Conservation (phyloP, 2,888 invertebrate species). For the Crioceris asparagi region DNA sequence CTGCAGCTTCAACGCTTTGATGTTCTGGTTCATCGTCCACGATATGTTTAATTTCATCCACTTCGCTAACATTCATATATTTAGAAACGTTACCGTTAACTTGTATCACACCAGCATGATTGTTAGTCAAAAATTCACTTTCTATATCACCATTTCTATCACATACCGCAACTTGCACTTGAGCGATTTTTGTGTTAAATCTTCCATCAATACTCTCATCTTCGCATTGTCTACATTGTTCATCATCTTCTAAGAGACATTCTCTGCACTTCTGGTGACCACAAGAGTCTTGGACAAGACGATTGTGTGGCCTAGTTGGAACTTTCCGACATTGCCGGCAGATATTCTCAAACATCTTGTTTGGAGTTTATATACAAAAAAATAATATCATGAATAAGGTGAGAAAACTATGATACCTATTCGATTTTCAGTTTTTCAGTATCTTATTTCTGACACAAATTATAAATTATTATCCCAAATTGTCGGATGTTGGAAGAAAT, state of each 20-base stretch:
- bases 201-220: slow-evolving; percentile 3
- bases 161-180: slow-evolving; percentile 5
- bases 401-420: too few species aligned
- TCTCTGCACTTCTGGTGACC: slow-evolving; percentile 66
- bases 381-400: too few species aligned
- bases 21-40: not conserved
- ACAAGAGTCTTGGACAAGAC: slow-evolving; percentile 62
- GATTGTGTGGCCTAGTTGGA: slow-evolving; percentile 46
- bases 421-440: too few species aligned
- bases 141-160: slow-evolving; percentile 16
- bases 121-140: slow-evolving; percentile 17
- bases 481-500: too few species aligned
- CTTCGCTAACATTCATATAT: slow-evolving; percentile 7
- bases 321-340: slow-evolving; percentile 46
- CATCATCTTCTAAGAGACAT: slow-evolving; percentile 57
- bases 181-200: slow-evolving; percentile 3
- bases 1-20: not conserved
- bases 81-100: slow-evolving; percentile 23
- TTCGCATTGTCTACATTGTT: slow-evolving; percentile 50
- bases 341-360: slow-evolving; percentile 17
- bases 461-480: too few species aligned
- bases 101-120: slow-evolving; percentile 30
- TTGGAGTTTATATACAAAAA: too few species aligned
- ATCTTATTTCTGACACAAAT: too few species aligned
- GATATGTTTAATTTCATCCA: not conserved